Evolutionary conservation across 2,888 invertebrate genomes (phyloP).

Genomic region (Tortricodes alternella): DNA sequence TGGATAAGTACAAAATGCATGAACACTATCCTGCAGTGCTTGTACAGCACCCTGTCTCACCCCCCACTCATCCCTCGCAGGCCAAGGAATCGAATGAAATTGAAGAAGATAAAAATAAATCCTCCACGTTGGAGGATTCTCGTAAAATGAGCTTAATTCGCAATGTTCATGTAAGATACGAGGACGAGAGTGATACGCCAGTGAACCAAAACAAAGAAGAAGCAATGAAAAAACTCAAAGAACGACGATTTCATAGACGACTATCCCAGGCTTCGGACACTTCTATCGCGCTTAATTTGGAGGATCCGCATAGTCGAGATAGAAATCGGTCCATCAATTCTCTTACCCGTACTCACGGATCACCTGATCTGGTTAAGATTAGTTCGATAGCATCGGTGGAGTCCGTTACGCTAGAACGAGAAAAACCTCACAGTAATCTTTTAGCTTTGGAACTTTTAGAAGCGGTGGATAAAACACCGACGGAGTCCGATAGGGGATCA

Average conservation of each 20-base stretch:
- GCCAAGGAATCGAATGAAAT: too few relatives aligned
- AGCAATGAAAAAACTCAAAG: not conserved
- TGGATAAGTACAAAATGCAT: constrained; percentile 13
- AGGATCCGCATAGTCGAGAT: too few relatives aligned
- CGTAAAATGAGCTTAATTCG: not conserved
- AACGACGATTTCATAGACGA: not conserved
- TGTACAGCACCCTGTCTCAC: too few relatives aligned
- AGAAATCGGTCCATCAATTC: too few relatives aligned
- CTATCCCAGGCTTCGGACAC: not conserved
- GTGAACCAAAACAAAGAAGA: not conserved
- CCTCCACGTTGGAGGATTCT: not conserved
- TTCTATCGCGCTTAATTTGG: not conserved
- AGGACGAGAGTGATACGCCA: not conserved
- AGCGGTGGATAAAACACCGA: not conserved
- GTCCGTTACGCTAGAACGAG: too few relatives aligned
- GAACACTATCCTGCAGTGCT: not conserved
- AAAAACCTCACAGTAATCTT: not conserved
- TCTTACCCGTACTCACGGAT: too few relatives aligned
- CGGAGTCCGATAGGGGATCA: not conserved
- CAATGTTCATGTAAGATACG: not conserved
- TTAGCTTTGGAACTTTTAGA: not conserved
- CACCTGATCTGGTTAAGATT: too few relatives aligned
- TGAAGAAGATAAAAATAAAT: not conserved
- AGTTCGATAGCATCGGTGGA: too few relatives aligned
- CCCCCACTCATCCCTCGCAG: too few relatives aligned